These are phyloP conservation scores for Chrysoperla carnea DNA, from an alignment of 1,140 invertebrate genomes.

Conservation along the genomic window DNA sequence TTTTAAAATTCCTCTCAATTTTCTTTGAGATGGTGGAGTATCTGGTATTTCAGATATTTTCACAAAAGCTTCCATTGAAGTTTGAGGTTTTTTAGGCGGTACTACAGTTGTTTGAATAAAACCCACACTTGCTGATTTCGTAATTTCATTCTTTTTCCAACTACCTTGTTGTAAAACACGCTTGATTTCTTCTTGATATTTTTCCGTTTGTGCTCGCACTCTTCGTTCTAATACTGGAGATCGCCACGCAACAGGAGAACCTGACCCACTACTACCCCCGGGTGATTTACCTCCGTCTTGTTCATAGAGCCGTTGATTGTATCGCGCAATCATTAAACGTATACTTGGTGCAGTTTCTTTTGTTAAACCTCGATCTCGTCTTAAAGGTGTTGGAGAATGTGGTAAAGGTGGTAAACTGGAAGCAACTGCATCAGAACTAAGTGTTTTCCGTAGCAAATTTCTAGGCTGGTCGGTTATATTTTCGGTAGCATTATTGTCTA, in stretches of 20 bases:
- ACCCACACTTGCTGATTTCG: constrained; percentile 37
- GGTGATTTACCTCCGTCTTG: constrained; percentile 22
- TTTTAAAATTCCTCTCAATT: constrained; percentile 17
- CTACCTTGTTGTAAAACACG: constrained; percentile 10
- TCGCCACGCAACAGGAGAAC: constrained; percentile 35
- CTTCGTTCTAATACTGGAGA: constrained; percentile 35
- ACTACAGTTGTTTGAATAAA: constrained; percentile 12
- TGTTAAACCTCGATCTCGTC: constrained; percentile 23
- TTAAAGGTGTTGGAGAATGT: constrained; percentile 30
- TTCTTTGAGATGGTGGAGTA: constrained; percentile 22
- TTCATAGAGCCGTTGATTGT: constrained; percentile 27
- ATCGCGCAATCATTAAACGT: constrained; percentile 43
- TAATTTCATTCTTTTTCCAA: constrained; percentile 21
- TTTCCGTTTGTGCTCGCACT: constrained; percentile 32
- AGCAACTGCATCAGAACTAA: background rate
- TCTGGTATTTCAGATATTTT: constrained; percentile 10
- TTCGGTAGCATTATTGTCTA: too few relatives aligned
- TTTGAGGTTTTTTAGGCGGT: background rate
- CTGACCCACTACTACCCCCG: constrained; percentile 31
- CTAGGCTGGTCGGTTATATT: too few relatives aligned
- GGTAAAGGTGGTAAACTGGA: constrained; percentile 27
- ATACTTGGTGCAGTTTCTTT: constrained; percentile 47
- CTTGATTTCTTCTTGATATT: constrained; percentile 30
- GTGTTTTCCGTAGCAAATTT: too few relatives aligned
- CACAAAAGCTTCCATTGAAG: constrained; percentile 14